These are phyloP conservation scores for Hesperophylax magnus DNA, from an alignment of 1,140 invertebrate species.

Conservation along the genomic window DNA sequence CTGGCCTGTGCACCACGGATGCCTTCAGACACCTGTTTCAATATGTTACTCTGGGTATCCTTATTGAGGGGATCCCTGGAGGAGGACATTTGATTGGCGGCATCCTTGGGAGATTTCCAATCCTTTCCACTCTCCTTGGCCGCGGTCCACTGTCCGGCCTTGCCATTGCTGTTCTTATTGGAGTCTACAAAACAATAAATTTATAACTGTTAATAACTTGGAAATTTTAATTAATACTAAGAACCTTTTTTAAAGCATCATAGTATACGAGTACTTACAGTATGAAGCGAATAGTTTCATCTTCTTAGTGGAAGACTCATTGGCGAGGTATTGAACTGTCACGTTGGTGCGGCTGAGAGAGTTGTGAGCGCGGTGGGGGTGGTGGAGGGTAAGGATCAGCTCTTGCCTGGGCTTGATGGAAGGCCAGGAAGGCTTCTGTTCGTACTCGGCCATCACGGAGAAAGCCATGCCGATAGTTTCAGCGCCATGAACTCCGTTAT, in stretches of 20 bases:
- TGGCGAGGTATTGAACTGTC: conserved; percentile 26
- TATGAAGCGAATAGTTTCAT: conserved; percentile 26
- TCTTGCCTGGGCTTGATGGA: conserved; percentile 64
- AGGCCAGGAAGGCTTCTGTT: conserved; percentile 63
- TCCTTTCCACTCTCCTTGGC: conserved; percentile 3
- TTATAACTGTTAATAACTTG: too few species aligned
- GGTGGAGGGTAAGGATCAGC: not conserved
- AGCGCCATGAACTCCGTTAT: conserved; percentile 64
- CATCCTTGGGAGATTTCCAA: conserved; percentile 29
- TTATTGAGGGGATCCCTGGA: conserved; percentile 61
- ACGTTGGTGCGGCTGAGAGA: not conserved
- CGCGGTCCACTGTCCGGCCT: not conserved
- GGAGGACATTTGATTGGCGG: conserved; percentile 42
- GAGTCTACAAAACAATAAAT: not conserved
- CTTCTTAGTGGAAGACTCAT: conserved; percentile 39
- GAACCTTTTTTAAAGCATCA: too few species aligned
- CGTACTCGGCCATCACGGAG: conserved; percentile 68
- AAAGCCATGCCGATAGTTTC: conserved; percentile 65
- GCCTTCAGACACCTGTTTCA: conserved; percentile 67
- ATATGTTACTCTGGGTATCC: conserved; percentile 68
- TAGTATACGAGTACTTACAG: conserved; percentile 38
- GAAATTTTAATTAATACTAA: too few species aligned
- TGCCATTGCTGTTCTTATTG: conserved; percentile 5
- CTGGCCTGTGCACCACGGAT: conserved; percentile 67
- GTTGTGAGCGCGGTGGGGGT: conserved; percentile 4